Evolutionary conservation across 2,797 vertebrate species (phyloP).

Genomic region (Lithobates sylvaticus): DNA sequence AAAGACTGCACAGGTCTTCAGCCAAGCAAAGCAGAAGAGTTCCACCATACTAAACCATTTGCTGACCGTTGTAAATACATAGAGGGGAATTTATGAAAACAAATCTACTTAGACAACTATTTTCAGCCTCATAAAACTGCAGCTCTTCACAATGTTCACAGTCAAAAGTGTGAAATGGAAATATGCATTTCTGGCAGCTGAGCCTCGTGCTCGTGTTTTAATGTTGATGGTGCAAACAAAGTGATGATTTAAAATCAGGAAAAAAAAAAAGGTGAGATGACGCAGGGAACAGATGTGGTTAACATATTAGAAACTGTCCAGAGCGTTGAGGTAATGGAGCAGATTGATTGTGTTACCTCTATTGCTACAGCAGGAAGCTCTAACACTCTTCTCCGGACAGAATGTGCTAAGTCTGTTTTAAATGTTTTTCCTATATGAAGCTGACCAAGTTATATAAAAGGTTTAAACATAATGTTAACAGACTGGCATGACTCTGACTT

Average conservation of each 20-base stretch:
- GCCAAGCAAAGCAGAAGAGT: background rate
- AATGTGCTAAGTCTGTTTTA: slow-evolving; percentile 27
- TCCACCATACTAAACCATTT: background rate
- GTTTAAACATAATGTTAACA: background rate
- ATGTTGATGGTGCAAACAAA: slow-evolving; percentile 52
- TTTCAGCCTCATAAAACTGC: slow-evolving; percentile 7
- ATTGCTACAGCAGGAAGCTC: slow-evolving; percentile 8
- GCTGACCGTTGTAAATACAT: background rate
- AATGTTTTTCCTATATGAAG: slow-evolving; percentile 31
- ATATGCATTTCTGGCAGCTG: slow-evolving; percentile 47
- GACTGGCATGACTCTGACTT: background rate
- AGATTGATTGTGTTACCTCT: slow-evolving; percentile 46
- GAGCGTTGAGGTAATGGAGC: slow-evolving; percentile 57
- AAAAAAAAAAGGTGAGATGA: slow-evolving; percentile 46
- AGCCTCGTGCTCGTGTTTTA: slow-evolving; percentile 32
- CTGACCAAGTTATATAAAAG: background rate
- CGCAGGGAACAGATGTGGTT: slow-evolving; percentile 46
- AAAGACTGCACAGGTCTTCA: background rate
- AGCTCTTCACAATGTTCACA: slow-evolving; percentile 7
- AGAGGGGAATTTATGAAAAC: background rate
- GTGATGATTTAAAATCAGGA: slow-evolving; percentile 49
- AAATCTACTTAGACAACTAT: background rate
- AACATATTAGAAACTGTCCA: slow-evolving; percentile 54
- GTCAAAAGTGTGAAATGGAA: slow-evolving; percentile 49
- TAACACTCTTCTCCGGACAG: slow-evolving; percentile 6